Percentiles rank a stretch among this genome's conserved stretches.
phyloP scores from a whole-genome alignment of 2,888 invertebrate genomes.

The Lepidocyrtinus sp. region DNA sequence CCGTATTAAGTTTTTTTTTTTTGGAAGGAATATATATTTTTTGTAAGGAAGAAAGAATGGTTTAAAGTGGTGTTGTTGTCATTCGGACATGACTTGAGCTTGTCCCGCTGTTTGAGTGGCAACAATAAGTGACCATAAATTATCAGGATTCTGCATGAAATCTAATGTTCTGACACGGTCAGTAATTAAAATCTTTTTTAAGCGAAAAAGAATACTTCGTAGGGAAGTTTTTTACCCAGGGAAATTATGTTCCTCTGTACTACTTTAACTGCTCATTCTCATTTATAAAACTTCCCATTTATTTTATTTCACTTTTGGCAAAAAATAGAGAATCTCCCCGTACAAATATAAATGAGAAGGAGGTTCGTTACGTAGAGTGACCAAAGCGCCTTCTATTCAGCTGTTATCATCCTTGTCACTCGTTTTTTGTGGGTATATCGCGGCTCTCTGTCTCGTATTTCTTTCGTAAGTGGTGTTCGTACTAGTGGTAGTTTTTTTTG shows the following conservation, averaged over 20 bases:
- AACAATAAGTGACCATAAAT: slow-evolving; percentile 68
- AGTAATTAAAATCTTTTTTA: slow-evolving; percentile 67
- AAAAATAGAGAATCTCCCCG: too few species aligned
- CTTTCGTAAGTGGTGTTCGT: too few species aligned
- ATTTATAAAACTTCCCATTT: neutral
- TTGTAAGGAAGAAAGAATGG: slow-evolving; percentile 9
- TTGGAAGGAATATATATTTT: slow-evolving; percentile 21
- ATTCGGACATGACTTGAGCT: slow-evolving; percentile 48
- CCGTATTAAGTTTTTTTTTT: slow-evolving; percentile 8
- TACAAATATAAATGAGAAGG: too few species aligned
- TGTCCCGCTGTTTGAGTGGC: slow-evolving; percentile 69
- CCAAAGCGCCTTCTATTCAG: too few species aligned
- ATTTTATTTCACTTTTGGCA: neutral
- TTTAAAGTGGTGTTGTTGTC: slow-evolving; percentile 60
- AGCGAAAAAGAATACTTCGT: too few species aligned
- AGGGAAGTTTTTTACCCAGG: too few species aligned
- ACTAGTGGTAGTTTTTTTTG: too few species aligned
- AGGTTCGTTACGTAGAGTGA: too few species aligned
- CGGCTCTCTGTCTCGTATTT: too few species aligned
- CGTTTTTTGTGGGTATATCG: too few species aligned
- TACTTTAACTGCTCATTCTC: neutral
- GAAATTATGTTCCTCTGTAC: too few species aligned
- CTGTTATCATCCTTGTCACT: too few species aligned
- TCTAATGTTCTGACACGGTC: slow-evolving; percentile 61
- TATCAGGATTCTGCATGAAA: slow-evolving; percentile 66